Conservation (phyloP, 1,140 invertebrate species). For the Galleria mellonella region DNA sequence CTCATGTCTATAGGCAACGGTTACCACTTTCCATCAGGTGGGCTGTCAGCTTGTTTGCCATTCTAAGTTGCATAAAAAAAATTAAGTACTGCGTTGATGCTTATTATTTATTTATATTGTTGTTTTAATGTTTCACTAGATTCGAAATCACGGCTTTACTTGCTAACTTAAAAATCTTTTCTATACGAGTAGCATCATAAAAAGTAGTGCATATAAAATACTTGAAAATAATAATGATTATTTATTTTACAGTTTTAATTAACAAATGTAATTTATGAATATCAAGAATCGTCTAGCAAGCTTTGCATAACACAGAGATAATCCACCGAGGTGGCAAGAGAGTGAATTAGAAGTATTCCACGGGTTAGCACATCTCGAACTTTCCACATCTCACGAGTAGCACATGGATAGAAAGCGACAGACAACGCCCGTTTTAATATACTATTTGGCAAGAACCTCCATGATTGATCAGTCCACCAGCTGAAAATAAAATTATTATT, state of each 20-base stretch:
- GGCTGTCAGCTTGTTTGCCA: too few species aligned
- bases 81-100: too few species aligned
- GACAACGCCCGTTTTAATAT: conserved; percentile 32
- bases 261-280: not conserved
- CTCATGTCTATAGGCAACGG: too few species aligned
- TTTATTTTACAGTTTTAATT: not conserved
- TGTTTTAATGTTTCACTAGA: too few species aligned
- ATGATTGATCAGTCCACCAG: conserved; percentile 43
- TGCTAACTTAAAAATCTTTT: too few species aligned
- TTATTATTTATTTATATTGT: too few species aligned
- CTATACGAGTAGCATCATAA: too few species aligned
- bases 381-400: conserved; percentile 41
- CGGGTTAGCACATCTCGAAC: conserved; percentile 55
- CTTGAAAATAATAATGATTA: too few species aligned
- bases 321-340: conserved; percentile 61
- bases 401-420: conserved; percentile 15
- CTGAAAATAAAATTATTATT: conserved; percentile 19
- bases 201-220: too few species aligned
- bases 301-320: conserved; percentile 67
- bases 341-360: conserved; percentile 54
- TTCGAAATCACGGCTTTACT: too few species aligned
- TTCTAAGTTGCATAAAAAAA: too few species aligned
- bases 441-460: conserved; percentile 30
- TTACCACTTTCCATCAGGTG: too few species aligned
- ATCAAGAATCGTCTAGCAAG: conserved; percentile 45